Base-by-base conservation (phyloP, 2,113 vertebrate species). In the human region DNA sequence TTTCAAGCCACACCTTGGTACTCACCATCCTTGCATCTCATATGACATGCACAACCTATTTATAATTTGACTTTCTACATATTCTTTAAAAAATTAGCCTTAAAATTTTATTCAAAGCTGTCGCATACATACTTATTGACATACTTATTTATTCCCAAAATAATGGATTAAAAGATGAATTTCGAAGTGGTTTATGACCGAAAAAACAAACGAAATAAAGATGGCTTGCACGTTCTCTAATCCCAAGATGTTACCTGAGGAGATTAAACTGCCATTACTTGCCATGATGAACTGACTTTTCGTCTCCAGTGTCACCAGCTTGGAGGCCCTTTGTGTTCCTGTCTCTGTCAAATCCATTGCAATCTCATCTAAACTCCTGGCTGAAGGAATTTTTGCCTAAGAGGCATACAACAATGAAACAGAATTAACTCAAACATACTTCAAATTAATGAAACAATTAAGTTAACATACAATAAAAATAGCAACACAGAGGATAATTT, bases 261-360 rank as follows among this genome's bases (percentile, higher is more conserved):
- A 99, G 94, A 99, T 99, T 96, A 99, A 99, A 97, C 99, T 99
- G 93, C 99, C 99, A 0, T 99, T 99, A 98, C 99, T 99, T 70
- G 99, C 99, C 99, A 99, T 99, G 97, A 99, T 99, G 30, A 99
- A 98, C 35, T 99, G 99, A 97, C 99, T 99, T 98, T 99, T 99
- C 57, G 98, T 98, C 16, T 99, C 99, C 18, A 98, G 96, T 30
- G 98, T 99, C 91, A 98, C 99, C 64, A 99, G 98, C 96, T 99
- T 99, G 45, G 98, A 99, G 96, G 99, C 98, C 94, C 99, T 99
- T 0, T 99, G 99, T 27, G 98, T 98, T 12, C 98, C 99, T 40
- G 98, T 99, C 75, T 99, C 99, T 0, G 99, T 99, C 86, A 99
- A 99, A 96, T 99, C 99, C 99, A 99, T 99, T 70, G 99, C 99